Evolutionary conservation across 2,797 vertebrate genomes (phyloP).

Genomic region (Sarcophilus harrisii): DNA sequence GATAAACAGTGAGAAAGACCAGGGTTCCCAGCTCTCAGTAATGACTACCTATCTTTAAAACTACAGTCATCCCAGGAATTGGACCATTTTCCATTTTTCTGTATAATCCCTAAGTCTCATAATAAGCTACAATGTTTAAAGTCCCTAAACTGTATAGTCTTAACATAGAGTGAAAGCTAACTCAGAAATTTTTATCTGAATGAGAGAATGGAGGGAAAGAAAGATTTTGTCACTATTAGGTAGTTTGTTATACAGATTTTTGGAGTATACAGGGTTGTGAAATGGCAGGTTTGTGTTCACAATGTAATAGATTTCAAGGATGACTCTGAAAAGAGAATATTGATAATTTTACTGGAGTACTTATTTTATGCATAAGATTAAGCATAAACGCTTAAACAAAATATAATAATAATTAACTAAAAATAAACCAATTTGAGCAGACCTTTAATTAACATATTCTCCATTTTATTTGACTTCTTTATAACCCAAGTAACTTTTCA

Average conservation of each 20-base stretch:
- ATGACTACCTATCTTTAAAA: neutral
- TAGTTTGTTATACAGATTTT: conserved; percentile 28
- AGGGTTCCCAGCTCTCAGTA: neutral
- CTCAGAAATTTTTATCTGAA: conserved; percentile 46
- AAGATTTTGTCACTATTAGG: conserved; percentile 14
- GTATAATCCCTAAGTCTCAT: neutral
- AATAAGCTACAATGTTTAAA: neutral
- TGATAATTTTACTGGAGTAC: neutral
- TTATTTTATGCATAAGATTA: conserved; percentile 21
- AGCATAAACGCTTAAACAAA: neutral
- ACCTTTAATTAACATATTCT: neutral
- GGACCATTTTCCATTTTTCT: neutral
- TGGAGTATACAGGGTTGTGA: neutral
- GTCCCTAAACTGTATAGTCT: neutral
- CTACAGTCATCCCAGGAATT: neutral
- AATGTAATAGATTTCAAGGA: conserved; percentile 31
- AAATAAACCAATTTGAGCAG: conserved; percentile 25
- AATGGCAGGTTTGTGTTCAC: neutral
- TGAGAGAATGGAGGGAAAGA: conserved; percentile 30
- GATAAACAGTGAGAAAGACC: neutral
- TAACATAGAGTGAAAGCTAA: neutral
- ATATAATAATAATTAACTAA: neutral
- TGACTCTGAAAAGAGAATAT: neutral
- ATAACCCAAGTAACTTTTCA: too few species aligned
- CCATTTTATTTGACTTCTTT: too few species aligned